Conservation (phyloP, 1,140 invertebrate species). For the Triops cancriformis region DNA sequence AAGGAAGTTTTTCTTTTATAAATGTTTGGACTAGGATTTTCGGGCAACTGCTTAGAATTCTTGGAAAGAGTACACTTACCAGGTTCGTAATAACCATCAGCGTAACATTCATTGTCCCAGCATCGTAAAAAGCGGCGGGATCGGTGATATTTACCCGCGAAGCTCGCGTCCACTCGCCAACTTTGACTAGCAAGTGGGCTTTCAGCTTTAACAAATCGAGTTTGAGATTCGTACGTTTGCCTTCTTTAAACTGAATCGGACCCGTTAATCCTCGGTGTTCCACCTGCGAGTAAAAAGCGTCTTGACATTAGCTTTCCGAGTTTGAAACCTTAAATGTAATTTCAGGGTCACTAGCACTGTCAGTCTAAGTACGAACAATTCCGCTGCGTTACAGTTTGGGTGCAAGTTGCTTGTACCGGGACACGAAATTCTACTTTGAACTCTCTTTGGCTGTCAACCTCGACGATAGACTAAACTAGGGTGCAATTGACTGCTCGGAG, state of each 20-base stretch:
- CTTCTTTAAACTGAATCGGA: slow-evolving; percentile 67
- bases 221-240: slow-evolving; percentile 60
- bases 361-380: too few relatives aligned
- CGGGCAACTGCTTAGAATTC: not conserved
- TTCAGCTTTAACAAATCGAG: slow-evolving; percentile 68
- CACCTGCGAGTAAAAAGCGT: slow-evolving; percentile 47
- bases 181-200: slow-evolving; percentile 58
- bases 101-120: slow-evolving; percentile 51
- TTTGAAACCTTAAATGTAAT: too few relatives aligned
- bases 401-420: too few relatives aligned
- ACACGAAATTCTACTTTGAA: too few relatives aligned
- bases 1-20: not conserved
- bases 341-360: too few relatives aligned
- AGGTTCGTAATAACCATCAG: slow-evolving; percentile 57
- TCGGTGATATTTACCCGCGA: slow-evolving; percentile 52
- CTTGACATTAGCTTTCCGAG: not conserved
- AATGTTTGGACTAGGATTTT: not conserved
- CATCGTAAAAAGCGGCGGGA: slow-evolving; percentile 49
- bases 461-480: too few relatives aligned
- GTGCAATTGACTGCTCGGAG: too few relatives aligned
- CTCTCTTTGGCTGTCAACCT: too few relatives aligned
- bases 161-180: slow-evolving; percentile 53
- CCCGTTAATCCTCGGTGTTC: slow-evolving; percentile 65
- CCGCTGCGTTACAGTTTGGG: too few relatives aligned
- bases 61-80: slow-evolving; percentile 41